Conservation (phyloP, 2,888 invertebrate genomes). For the Hoplodrina ambigua region DNA sequence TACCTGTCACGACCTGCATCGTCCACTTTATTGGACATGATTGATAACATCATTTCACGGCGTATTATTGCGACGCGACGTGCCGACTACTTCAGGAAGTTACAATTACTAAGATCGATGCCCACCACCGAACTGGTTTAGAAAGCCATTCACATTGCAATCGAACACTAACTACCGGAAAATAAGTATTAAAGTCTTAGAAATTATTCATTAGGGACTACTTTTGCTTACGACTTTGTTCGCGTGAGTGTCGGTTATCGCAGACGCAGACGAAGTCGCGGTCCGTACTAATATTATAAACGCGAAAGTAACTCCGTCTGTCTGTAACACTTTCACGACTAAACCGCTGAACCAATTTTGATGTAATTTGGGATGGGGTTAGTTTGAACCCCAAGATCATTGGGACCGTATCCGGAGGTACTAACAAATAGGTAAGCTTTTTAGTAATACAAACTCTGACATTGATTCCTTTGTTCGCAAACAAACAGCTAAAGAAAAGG, state of each 20-base stretch:
- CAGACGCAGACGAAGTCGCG: no score
- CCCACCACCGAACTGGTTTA: conserved; percentile 53
- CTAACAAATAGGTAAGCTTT: not conserved
- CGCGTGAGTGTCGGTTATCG: no score
- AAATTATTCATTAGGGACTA: conserved; percentile 7
- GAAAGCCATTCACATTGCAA: conserved; percentile 50
- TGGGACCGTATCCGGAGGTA: not conserved
- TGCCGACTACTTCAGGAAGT: conserved; percentile 48
- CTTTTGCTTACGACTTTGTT: no score
- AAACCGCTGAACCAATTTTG: no score
- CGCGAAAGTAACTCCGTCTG: no score
- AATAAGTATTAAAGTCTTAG: conserved; percentile 29
- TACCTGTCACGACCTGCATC: conserved; percentile 43
- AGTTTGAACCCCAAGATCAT: no score
- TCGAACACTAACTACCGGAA: conserved; percentile 37
- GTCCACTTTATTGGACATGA: conserved; percentile 42
- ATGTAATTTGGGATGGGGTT: no score
- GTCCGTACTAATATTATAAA: no score
- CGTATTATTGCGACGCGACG: conserved; percentile 37
- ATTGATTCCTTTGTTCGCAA: no score
- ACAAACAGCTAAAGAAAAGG: no score
- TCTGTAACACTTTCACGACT: no score
- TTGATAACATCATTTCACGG: conserved; percentile 62
- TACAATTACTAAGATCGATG: conserved; percentile 57
- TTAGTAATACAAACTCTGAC: not conserved